Base-by-base conservation (phyloP, 2,797 vertebrate genomes). In the Sebastiscus albofasciatus region DNA sequence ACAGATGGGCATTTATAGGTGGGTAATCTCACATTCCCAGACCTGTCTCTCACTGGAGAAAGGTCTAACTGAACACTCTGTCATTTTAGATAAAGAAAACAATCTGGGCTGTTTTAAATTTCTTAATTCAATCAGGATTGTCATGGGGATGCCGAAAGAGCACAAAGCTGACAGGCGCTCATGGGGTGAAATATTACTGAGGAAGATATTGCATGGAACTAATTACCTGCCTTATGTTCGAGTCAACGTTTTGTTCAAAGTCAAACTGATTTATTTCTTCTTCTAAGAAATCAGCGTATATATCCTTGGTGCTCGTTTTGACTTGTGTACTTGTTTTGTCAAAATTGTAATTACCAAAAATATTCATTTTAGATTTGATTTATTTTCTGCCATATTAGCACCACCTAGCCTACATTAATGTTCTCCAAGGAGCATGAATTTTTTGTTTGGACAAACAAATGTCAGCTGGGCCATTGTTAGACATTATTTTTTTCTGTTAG, bases 11-110 rank as follows among this genome's bases (percentile, higher is more conserved):
- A n/a, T 75, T 74, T 80, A 39, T 55, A 9, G 49, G 52, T 39
- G 22, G 67, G 67, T 62, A 77, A 77, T 83, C 77, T 86, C 68
- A 54, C 77, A 66, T 56, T 80, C 46, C 39, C 73, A 73, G 69
- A 67, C 59, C 56, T 6, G 59, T 60, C 39, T 52, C 72, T 46
- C 56, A 29, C 54, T 33, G 58, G 55, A 59, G 56, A 62, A 39
- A 67, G 36, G 22, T 27, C 60, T 34, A 16, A 61, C 26, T 36
- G 29, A 80, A 26, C 27, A 13, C 42, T 20, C 56, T 49, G 77
- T 79, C 72, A 65, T 61, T 71, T 77, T 31, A 62, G 73, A 77
- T 49, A 12, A 60, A 73, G 34, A 73, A 18, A 72, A 62, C 34
- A 66, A 67, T 58, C 64, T 34, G 33, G 4, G 9, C 64, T 39